Evolutionary conservation across 2,888 invertebrate species (phyloP).

Genomic region (Agapostemon virescens): DNA sequence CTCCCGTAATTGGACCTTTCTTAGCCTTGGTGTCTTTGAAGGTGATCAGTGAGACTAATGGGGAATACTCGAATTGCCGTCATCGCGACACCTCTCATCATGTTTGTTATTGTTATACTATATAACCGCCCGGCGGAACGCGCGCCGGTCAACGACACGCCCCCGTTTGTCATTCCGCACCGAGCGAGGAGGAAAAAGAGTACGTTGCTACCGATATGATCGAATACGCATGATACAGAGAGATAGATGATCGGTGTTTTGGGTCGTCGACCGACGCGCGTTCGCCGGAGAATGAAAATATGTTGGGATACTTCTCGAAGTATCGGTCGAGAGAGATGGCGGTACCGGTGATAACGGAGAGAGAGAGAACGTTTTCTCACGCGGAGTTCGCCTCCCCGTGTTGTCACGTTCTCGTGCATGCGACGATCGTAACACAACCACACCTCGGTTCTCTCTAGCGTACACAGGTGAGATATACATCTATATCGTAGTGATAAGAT

Average conservation of each 20-base stretch:
- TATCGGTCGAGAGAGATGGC: constrained; percentile 54
- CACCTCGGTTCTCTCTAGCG: constrained; percentile 61
- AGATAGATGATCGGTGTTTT: too few species aligned
- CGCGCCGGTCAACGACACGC: constrained; percentile 35
- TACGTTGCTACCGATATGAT: neutral
- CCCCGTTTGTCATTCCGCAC: neutral
- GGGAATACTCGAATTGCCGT: constrained; percentile 61
- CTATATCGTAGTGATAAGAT: constrained; percentile 62
- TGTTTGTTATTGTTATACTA: constrained; percentile 56
- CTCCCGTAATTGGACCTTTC: constrained; percentile 55
- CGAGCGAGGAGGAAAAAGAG: too few species aligned
- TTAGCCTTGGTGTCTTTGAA: constrained; percentile 58
- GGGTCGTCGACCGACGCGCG: constrained; percentile 47
- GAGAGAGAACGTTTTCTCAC: neutral
- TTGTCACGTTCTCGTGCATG: constrained; percentile 2
- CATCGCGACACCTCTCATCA: constrained; percentile 54
- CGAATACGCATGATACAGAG: too few species aligned
- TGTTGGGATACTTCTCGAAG: constrained; percentile 11
- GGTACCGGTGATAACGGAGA: constrained; percentile 31
- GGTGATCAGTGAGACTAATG: constrained; percentile 54
- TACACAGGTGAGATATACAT: constrained; percentile 61
- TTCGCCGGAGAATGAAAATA: constrained; percentile 9
- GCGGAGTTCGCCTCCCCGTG: neutral
- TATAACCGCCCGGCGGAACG: constrained; percentile 41
- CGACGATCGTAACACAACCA: constrained; percentile 44